Percentiles rank a stretch among this genome's conserved stretches.
Evolutionary conservation across 2,113 vertebrate genomes (phyloP).

Genomic region (Trichechus manatus): DNA sequence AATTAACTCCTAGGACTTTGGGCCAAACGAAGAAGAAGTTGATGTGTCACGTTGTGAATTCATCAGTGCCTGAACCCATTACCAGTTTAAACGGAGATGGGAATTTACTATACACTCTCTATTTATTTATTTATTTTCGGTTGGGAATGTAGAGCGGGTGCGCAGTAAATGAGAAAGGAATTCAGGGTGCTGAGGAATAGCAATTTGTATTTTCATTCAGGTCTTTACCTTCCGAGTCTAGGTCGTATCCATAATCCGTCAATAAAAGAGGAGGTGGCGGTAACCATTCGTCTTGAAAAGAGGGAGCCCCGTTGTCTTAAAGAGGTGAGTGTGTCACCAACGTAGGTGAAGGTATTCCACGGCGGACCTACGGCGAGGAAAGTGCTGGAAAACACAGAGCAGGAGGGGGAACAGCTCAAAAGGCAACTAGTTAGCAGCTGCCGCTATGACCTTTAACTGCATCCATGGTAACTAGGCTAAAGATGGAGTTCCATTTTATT

Average conservation of each 20-base stretch:
- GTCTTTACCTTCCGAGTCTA: constrained; percentile 58
- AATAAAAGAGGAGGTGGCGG: constrained; percentile 68
- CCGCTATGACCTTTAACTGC: constrained; percentile 96
- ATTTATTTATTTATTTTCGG: constrained; percentile 7
- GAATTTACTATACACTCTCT: constrained; percentile 79
- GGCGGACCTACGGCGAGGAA: constrained; percentile 80
- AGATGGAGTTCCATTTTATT: constrained; percentile 95
- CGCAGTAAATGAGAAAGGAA: constrained; percentile 83
- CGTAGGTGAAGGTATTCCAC: constrained; percentile 79
- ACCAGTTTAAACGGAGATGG: constrained; percentile 84
- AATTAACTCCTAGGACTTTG: constrained; percentile 89
- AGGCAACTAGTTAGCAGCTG: constrained; percentile 95
- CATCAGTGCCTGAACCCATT: constrained; percentile 88
- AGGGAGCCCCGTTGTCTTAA: constrained; percentile 41
- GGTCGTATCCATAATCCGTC: constrained; percentile 67
- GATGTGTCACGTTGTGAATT: constrained; percentile 87
- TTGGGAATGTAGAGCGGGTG: constrained; percentile 72
- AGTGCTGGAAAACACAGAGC: constrained; percentile 84
- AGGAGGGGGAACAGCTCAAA: constrained; percentile 90
- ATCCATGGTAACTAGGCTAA: constrained; percentile 94
- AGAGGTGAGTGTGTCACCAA: constrained; percentile 69
- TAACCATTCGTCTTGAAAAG: constrained; percentile 69
- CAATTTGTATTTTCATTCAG: constrained; percentile 67
- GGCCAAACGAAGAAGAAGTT: constrained; percentile 86
- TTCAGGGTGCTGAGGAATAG: constrained; percentile 54